Conservation (phyloP, 35 echinoderm and acorn worm genomes). For the Chiridota heheva region DNA sequence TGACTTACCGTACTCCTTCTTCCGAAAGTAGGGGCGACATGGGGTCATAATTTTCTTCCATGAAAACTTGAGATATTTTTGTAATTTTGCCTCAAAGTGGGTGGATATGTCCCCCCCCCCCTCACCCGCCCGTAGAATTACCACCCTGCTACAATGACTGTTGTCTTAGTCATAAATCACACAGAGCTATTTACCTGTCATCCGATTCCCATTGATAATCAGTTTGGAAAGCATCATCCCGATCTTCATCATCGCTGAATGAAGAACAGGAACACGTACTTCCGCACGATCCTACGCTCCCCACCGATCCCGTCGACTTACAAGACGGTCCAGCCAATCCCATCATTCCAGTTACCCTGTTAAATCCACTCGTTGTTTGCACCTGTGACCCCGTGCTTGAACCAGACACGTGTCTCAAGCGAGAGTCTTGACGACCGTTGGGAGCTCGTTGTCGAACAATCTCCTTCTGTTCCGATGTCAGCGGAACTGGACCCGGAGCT, state of each 20-base stretch:
- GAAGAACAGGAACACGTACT: conserved; percentile 54
- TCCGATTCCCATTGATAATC: conserved; percentile 97
- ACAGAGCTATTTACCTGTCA: conserved; percentile 56
- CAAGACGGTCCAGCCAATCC: conserved; percentile 37
- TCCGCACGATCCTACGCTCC: conserved; percentile 29
- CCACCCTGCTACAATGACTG: not conserved
- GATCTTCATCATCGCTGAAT: conserved; percentile 32
- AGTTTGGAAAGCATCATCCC: conserved; percentile 41
- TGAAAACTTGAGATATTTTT: too few species aligned
- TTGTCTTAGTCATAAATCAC: not conserved
- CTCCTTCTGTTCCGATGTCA: not conserved
- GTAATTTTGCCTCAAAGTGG: too few species aligned
- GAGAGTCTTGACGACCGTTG: conserved; percentile 18
- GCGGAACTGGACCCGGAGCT: not conserved
- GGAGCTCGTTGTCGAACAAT: conserved; percentile 17
- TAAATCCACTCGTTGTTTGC: conserved; percentile 71
- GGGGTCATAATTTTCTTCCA: too few species aligned
- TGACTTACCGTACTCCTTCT: too few species aligned
- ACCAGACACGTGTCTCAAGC: conserved; percentile 24
- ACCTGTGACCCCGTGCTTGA: conserved; percentile 49
- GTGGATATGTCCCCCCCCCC: too few species aligned
- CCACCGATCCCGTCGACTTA: conserved; percentile 18
- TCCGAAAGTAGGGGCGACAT: too few species aligned
- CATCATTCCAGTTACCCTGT: conserved; percentile 67
- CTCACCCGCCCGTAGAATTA: not conserved